Percentiles rank a stretch among this genome's conserved stretches.
These are phyloP conservation scores for Hermaeophaga mercurialis DNA, from an alignment of 2,888 invertebrate species.

Conservation along the genomic window DNA sequence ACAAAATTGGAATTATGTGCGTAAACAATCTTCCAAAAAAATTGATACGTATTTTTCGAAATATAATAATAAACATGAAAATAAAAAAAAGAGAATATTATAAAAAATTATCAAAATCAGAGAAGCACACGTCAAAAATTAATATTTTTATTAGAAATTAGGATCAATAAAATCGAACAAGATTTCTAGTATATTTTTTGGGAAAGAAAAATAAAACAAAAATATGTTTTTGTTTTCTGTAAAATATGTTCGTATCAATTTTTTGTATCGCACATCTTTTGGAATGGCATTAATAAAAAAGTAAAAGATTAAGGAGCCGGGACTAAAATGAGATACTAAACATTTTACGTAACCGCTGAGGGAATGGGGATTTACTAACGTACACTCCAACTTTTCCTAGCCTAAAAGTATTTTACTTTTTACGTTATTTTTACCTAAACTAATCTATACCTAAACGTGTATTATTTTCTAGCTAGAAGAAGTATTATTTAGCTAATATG, in stretches of 20 bases:
- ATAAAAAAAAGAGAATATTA: too few relatives aligned
- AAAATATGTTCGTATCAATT: background rate
- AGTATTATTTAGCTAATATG: conserved; percentile 43
- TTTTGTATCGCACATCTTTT: conserved; percentile 6
- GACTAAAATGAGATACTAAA: conserved; percentile 41
- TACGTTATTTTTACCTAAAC: conserved; percentile 44
- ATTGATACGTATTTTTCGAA: too few relatives aligned
- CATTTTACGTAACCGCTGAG: conserved; percentile 40
- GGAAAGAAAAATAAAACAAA: too few relatives aligned
- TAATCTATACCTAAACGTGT: conserved; percentile 51
- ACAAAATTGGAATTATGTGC: conserved; percentile 42
- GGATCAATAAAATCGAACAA: too few relatives aligned
- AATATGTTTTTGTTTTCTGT: background rate
- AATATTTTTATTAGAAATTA: too few relatives aligned
- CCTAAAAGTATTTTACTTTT: conserved; percentile 48
- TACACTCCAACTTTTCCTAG: conserved; percentile 46
- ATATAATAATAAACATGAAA: too few relatives aligned
- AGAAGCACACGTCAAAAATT: too few relatives aligned
- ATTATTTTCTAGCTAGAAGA: conserved; percentile 50
- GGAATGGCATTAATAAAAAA: conserved; percentile 18
- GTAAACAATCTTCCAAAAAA: too few relatives aligned
- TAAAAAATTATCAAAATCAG: too few relatives aligned
- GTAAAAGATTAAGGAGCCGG: conserved; percentile 26
- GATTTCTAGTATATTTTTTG: too few relatives aligned
- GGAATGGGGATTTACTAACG: conserved; percentile 44